Evolutionary conservation across 2,113 vertebrate genomes (phyloP).

Genomic region (Sisor rabdophorus): DNA sequence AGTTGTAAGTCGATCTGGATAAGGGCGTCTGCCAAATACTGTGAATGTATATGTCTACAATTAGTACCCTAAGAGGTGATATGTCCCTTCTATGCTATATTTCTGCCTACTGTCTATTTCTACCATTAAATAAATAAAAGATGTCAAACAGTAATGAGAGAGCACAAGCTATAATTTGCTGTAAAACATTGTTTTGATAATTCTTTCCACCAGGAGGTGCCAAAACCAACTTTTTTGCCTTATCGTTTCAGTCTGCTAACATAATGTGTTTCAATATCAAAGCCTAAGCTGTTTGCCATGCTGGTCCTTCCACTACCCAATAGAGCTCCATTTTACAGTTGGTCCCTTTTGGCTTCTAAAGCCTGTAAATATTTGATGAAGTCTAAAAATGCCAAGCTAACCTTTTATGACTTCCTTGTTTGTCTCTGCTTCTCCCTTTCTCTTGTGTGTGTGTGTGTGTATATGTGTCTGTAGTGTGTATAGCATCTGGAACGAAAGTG

Average conservation of each 20-base stretch:
- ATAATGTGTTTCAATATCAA: not conserved
- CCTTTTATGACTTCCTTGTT: slow-evolving; percentile 23
- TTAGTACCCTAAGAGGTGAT: not conserved
- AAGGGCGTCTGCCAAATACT: too few species aligned
- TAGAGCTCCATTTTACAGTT: slow-evolving; percentile 6
- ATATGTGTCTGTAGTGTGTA: slow-evolving; percentile 81
- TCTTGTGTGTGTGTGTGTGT: not conserved
- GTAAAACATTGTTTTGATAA: not conserved
- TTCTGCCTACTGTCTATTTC: not conserved
- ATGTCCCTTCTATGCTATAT: not conserved
- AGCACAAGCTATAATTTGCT: not conserved
- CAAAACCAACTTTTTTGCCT: not conserved
- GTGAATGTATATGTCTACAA: too few species aligned
- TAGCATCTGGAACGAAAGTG: slow-evolving; percentile 96
- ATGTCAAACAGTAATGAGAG: not conserved
- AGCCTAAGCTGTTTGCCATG: not conserved
- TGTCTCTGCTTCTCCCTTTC: not conserved
- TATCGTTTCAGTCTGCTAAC: not conserved
- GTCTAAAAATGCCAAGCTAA: slow-evolving; percentile 1
- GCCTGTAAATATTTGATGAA: slow-evolving; percentile 35
- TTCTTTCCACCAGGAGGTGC: slow-evolving; percentile 11
- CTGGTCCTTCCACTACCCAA: not conserved
- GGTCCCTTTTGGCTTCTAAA: not conserved
- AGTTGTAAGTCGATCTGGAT: too few species aligned
- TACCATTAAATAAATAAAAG: not conserved